Evolutionary conservation across 2,888 invertebrate species (phyloP), one percentile per base, ranked within the genome.

Genomic region (Apomyelois bistriatella): DNA sequence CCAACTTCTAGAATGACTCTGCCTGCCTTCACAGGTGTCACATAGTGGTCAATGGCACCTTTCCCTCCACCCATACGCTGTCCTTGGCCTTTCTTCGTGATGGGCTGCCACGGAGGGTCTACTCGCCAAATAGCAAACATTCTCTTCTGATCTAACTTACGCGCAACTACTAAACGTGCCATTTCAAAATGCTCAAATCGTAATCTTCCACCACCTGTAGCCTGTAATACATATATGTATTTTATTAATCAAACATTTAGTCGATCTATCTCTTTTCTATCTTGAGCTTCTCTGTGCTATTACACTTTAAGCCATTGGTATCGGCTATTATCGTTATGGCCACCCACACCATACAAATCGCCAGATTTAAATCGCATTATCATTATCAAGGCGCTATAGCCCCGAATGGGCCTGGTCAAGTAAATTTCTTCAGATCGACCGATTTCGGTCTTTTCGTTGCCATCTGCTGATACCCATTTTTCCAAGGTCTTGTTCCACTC

Each of bases 91-190:
- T 96, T 96, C 79, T 95, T 97, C 0, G 97, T 96, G 8, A 98
- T 85, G 0, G 99, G 96, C 71, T 99, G 98, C 99, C 99, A 99
- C 0, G 99, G 98, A 0, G 97, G 91, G 67, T 98, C 97, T 0
- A 99, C 90, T 66, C 99, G 91, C 98, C 99, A 99, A 30, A 97
- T 90, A 0, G 98, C 97, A 91, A 99, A 99, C 95, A 96, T 97
- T 66, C 93, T 92, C 59, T 92, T 93, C 15, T 92, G 82, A 66
- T 98, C 95, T 70, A 99, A 92, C 70, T 95, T 94, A 48, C 95
- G 92, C 53, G 95, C 94, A 28, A 99, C 90, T 7, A 91, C 91
- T 36, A 95, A 81, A 75, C 99, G 94, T 22, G 97, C 92, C 94
- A 97, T 95, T 89, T 99, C 98, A 78, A 96, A 94, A 80, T 99